These are phyloP conservation scores for Drosophila quasianomalipes DNA, from an alignment of 2,888 invertebrate genomes.

Conservation along the genomic window DNA sequence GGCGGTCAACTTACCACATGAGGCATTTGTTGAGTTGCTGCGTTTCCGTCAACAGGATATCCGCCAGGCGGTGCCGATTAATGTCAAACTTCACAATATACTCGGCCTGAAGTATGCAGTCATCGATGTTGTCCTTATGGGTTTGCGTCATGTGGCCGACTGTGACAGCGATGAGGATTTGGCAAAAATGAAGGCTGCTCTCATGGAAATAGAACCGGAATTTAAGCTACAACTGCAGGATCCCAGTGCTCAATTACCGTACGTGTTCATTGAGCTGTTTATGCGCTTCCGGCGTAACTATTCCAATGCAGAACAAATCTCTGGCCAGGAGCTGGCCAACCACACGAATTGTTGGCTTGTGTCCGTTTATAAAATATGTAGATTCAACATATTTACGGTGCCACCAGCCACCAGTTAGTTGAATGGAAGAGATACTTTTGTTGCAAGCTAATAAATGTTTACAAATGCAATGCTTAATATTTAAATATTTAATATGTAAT, in stretches of 20 bases:
- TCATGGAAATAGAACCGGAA: conserved; percentile 48
- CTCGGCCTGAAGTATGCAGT: conserved; percentile 54
- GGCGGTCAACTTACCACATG: conserved; percentile 44
- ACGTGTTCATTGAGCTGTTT: conserved; percentile 56
- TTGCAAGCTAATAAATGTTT: background rate
- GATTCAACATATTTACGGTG: conserved; percentile 55
- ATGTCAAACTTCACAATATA: conserved; percentile 53
- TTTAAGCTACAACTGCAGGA: conserved; percentile 29
- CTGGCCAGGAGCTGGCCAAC: conserved; percentile 19
- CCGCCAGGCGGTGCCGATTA: conserved; percentile 50
- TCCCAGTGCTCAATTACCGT: conserved; percentile 39
- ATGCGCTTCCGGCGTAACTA: conserved; percentile 61
- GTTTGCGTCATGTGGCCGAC: conserved; percentile 52
- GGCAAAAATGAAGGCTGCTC: conserved; percentile 47
- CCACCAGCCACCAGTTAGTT: conserved; percentile 27
- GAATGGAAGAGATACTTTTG: background rate
- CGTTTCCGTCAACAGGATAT: conserved; percentile 56
- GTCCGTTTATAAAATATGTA: conserved; percentile 57
- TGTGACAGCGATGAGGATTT: conserved; percentile 41
- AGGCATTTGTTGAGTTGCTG: conserved; percentile 51
- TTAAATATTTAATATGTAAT: background rate
- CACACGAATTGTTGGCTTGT: conserved; percentile 56
- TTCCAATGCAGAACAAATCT: conserved; percentile 34
- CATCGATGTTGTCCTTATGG: conserved; percentile 56
- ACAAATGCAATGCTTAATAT: background rate